Percentiles rank a stretch among this genome's conserved stretches.
phyloP scores from a whole-genome alignment of 2,113 vertebrate species.

The Cynoglossus semilaevis region DNA sequence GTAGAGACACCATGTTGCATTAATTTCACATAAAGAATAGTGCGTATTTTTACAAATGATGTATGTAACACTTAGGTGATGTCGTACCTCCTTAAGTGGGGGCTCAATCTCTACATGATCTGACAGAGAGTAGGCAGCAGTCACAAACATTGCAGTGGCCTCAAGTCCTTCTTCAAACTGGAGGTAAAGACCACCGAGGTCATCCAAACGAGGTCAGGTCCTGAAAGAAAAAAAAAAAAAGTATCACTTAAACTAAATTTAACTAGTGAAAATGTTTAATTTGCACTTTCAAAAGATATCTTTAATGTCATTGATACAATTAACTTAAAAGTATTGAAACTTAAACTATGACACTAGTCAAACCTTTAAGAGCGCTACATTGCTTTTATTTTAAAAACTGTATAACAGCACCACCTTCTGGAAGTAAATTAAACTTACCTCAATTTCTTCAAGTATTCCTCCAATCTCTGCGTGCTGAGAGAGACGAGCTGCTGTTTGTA shows the following conservation, averaged over 20 bases:
- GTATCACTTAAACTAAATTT: too few relatives aligned
- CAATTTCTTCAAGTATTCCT: slow-evolving; percentile 93
- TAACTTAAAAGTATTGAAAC: too few relatives aligned
- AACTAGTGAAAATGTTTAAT: too few relatives aligned
- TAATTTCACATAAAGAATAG: neutral
- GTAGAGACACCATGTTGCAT: slow-evolving; percentile 7
- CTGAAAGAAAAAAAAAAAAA: slow-evolving; percentile 70
- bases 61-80: too few relatives aligned
- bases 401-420: slow-evolving; percentile 48
- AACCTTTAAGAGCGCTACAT: neutral
- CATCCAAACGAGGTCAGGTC: slow-evolving; percentile 97
- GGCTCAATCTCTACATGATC: slow-evolving; percentile 92
- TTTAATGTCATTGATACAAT: too few relatives aligned
- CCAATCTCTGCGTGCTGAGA: slow-evolving; percentile 92
- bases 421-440: slow-evolving; percentile 75
- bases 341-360: too few relatives aligned
- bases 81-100: slow-evolving; percentile 88
- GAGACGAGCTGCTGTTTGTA: slow-evolving; percentile 89
- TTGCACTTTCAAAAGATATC: too few relatives aligned
- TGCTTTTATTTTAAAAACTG: fast-evolving
- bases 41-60: too few relatives aligned
- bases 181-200: slow-evolving; percentile 92
- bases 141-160: slow-evolving; percentile 90
- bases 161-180: slow-evolving; percentile 98
- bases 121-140: slow-evolving; percentile 90